Evolutionary conservation across 2,797 vertebrate species (phyloP).

Genomic region (Dallia pectoralis): DNA sequence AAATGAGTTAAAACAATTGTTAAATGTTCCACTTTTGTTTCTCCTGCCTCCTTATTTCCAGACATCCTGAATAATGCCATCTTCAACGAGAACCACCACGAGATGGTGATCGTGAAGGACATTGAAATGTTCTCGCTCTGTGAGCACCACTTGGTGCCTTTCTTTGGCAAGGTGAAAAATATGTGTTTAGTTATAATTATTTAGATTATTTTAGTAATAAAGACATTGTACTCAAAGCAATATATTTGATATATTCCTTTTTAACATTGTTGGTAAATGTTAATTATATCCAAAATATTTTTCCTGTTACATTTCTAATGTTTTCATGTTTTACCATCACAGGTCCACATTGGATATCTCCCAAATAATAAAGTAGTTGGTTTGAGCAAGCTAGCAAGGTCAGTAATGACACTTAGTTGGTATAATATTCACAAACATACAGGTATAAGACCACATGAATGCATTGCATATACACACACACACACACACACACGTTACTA

Average conservation of each 20-base stretch:
- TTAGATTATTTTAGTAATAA: neutral
- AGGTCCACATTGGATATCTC: constrained; percentile 75
- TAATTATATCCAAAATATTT: neutral
- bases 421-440: neutral
- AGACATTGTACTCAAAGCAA: neutral
- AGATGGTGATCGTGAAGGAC: constrained; percentile 76
- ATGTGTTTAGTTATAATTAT: no score
- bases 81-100: constrained; percentile 75
- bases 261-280: neutral
- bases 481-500: neutral
- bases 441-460: neutral
- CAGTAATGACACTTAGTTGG: constrained; percentile 14
- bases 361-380: constrained; percentile 74
- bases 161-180: constrained; percentile 72
- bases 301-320: neutral
- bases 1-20: neutral
- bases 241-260: neutral
- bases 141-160: constrained; percentile 75
- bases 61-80: constrained; percentile 71
- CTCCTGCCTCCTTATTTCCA: constrained; percentile 28
- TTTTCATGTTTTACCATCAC: constrained; percentile 16
- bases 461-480: neutral
- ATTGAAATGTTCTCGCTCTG: constrained; percentile 74
- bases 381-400: constrained; percentile 72
- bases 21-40: constrained; percentile 2